A percentile compares a stretch with the other conserved stretches of the same genome.
phyloP scores from a whole-genome alignment of 2,888 invertebrate genomes.

The Silvanus unidentatus region DNA sequence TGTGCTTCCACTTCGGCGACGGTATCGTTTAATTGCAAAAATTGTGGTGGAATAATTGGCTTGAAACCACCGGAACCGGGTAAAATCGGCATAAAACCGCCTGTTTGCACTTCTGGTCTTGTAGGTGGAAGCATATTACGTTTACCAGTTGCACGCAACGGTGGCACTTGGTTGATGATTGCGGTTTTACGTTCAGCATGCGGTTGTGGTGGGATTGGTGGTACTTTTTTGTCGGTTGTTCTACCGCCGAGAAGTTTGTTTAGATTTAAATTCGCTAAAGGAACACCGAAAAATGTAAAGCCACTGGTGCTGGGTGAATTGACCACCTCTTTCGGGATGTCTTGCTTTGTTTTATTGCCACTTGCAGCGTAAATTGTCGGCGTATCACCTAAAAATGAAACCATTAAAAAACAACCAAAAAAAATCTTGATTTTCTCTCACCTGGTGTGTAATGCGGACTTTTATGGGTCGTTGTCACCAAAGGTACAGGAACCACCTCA shows the following conservation, averaged over 20 bases:
- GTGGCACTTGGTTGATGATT: conserved; percentile 32
- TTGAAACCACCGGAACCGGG: conserved; percentile 70
- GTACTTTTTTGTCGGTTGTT: conserved; percentile 16
- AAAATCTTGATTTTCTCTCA: conserved; percentile 9
- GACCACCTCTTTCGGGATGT: conserved; percentile 36
- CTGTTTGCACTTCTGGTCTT: conserved; percentile 62
- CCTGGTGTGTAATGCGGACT: conserved; percentile 26
- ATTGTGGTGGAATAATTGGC: conserved; percentile 49
- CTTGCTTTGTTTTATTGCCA: conserved; percentile 34
- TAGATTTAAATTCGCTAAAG: conserved; percentile 66
- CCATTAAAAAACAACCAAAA: conserved; percentile 46
- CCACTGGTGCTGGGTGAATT: conserved; percentile 54
- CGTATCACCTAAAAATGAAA: too few species aligned
- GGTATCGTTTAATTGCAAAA: too few species aligned
- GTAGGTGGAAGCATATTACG: conserved; percentile 30
- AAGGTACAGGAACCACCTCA: conserved; percentile 13
- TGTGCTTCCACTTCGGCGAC: too few species aligned
- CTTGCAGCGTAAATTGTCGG: conserved; percentile 56
- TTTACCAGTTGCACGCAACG: not conserved
- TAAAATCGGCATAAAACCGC: conserved; percentile 71
- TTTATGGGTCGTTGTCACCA: conserved; percentile 12
- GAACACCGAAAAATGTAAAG: conserved; percentile 82
- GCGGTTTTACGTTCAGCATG: conserved; percentile 36
- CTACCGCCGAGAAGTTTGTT: conserved; percentile 53
- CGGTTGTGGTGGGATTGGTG: conserved; percentile 16